These are phyloP conservation scores for Caenorhabditis remanei DNA, from an alignment of 1,140 invertebrate genomes.

Conservation along the genomic window DNA sequence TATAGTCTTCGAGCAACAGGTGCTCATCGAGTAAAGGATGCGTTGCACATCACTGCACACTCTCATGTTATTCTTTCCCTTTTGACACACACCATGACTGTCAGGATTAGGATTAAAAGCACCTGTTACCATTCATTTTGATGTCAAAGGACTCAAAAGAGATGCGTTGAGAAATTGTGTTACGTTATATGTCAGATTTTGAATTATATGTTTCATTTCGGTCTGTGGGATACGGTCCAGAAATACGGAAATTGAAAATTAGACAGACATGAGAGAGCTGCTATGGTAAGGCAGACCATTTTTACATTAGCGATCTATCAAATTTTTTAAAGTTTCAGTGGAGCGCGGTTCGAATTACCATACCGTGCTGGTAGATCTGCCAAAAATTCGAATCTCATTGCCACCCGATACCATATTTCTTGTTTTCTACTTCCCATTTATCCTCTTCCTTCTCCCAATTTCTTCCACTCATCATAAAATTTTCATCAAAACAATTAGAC, in stretches of 20 bases:
- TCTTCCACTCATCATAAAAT: slow-evolving; percentile 46
- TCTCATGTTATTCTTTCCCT: slow-evolving; percentile 26
- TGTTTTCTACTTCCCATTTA: not conserved
- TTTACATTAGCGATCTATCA: too few relatives aligned
- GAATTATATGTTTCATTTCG: too few relatives aligned
- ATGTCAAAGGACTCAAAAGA: not conserved
- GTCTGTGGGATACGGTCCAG: too few relatives aligned
- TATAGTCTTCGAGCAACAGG: slow-evolving; percentile 45
- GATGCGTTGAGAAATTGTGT: not conserved
- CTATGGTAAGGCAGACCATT: too few relatives aligned
- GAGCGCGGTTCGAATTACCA: too few relatives aligned
- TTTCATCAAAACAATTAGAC: slow-evolving; percentile 52
- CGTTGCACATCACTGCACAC: slow-evolving; percentile 27
- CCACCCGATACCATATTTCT: not conserved
- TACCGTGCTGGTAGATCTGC: too few relatives aligned
- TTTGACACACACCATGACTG: not conserved
- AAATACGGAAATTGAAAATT: too few relatives aligned
- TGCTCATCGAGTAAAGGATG: slow-evolving; percentile 38
- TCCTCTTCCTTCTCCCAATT: not conserved
- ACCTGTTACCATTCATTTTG: slow-evolving; percentile 14
- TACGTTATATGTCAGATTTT: too few relatives aligned
- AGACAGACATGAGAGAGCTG: too few relatives aligned
- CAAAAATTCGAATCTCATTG: not conserved
- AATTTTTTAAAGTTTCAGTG: too few relatives aligned
- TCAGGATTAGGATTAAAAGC: slow-evolving; percentile 3